Evolutionary conservation across 2,888 invertebrate species (phyloP).

Genomic region (Dendrolimus pini): DNA sequence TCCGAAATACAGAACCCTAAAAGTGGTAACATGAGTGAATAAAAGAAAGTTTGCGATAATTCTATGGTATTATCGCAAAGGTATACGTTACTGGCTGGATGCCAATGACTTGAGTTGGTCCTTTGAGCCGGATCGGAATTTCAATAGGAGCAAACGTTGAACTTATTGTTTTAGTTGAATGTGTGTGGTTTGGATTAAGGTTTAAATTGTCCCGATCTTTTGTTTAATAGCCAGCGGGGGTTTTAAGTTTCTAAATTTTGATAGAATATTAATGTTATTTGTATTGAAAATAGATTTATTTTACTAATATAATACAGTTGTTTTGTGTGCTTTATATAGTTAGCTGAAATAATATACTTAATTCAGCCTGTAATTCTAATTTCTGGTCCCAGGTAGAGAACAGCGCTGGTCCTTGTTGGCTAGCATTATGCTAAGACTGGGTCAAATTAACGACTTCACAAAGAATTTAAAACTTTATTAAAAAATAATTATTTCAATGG

Average conservation of each 20-base stretch:
- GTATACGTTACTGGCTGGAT: slow-evolving; percentile 37
- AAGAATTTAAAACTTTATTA: slow-evolving; percentile 77
- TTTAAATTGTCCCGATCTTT: neutral
- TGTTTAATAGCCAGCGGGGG: neutral
- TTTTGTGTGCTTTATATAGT: too few relatives aligned
- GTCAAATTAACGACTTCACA: too few relatives aligned
- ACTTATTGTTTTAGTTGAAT: slow-evolving; percentile 29
- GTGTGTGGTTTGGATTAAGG: slow-evolving; percentile 4
- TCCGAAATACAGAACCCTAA: neutral
- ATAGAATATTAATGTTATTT: neutral
- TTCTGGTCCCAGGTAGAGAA: too few relatives aligned
- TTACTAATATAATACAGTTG: too few relatives aligned
- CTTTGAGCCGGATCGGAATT: slow-evolving; percentile 34
- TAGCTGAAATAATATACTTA: too few relatives aligned
- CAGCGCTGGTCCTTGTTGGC: too few relatives aligned
- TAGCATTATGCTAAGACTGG: too few relatives aligned
- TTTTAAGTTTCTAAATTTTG: neutral
- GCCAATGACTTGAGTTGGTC: slow-evolving; percentile 36
- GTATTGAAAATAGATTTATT: too few relatives aligned
- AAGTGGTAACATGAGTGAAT: slow-evolving; percentile 5
- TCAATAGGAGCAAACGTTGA: slow-evolving; percentile 26
- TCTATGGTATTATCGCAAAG: slow-evolving; percentile 31
- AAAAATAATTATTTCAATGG: slow-evolving; percentile 57
- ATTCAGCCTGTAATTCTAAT: too few relatives aligned
- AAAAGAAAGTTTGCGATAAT: slow-evolving; percentile 29